Evolutionary conservation across 1,140 invertebrate genomes (phyloP).

Genomic region (Zelostemma sp.): DNA sequence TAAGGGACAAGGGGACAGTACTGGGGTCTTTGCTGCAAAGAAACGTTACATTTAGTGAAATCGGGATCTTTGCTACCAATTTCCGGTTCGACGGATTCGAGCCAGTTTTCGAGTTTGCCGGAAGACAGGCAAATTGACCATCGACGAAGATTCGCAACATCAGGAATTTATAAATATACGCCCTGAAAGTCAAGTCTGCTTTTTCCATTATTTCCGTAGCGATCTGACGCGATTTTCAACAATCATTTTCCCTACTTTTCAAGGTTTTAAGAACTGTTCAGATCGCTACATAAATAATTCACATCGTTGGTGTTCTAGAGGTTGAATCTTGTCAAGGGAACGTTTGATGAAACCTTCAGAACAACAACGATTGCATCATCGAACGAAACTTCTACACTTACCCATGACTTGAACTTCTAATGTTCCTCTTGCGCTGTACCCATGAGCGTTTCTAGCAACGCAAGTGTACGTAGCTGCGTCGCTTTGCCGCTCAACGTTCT

Average conservation of each 20-base stretch:
- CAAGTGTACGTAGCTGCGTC: conserved; percentile 97
- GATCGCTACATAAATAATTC: background rate
- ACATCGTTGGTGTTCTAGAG: background rate
- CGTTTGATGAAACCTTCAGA: background rate
- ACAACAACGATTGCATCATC: background rate
- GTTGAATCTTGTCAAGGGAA: background rate
- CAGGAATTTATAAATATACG: background rate
- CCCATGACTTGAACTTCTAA: conserved; percentile 96
- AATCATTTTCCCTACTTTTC: background rate
- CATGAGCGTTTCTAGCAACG: conserved; percentile 90
- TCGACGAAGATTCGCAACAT: background rate
- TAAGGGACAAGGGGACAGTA: too few relatives aligned
- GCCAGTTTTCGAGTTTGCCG: conserved; percentile 14
- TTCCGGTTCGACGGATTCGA: too few relatives aligned
- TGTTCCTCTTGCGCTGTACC: conserved; percentile 86
- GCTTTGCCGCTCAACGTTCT: conserved; percentile 90
- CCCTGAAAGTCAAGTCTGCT: conserved; percentile 12
- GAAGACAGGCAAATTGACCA: conserved; percentile 33
- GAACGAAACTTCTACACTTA: conserved; percentile 72
- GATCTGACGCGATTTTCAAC: conserved; percentile 13
- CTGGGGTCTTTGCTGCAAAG: background rate
- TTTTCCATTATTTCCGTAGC: conserved; percentile 13
- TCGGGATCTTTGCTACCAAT: background rate
- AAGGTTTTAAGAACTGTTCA: too few relatives aligned
- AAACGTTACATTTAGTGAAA: too few relatives aligned